Conservation (phyloP, 2,113 vertebrate genomes). For the Phyllostomus hastatus region DNA sequence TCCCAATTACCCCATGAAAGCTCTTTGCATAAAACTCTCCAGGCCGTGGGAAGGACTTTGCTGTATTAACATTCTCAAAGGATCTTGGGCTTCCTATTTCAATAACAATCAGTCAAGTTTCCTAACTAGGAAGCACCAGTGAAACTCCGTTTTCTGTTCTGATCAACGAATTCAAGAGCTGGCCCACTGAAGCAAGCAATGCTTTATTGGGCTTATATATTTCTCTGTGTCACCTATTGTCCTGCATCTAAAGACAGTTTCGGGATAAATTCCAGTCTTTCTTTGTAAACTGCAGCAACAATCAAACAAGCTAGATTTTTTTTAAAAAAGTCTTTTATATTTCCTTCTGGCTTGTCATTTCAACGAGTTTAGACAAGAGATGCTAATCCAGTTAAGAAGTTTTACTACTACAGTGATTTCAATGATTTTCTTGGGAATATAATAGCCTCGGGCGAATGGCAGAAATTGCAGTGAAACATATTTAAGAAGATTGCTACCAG, state of each 20-base stretch:
- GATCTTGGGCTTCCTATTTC: not conserved
- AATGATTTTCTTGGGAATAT: not conserved
- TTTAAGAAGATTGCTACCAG: not conserved
- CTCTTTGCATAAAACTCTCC: not conserved
- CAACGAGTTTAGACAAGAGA: conserved; percentile 15
- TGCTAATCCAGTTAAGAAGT: not conserved
- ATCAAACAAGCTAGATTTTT: not conserved
- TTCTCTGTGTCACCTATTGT: not conserved
- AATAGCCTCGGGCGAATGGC: not conserved
- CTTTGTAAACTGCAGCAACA: not conserved
- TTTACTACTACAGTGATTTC: not conserved
- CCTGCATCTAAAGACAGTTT: not conserved
- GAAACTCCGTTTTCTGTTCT: conserved; percentile 11
- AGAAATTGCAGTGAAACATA: not conserved
- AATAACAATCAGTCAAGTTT: not conserved
- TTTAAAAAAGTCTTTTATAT: not conserved
- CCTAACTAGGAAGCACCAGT: not conserved
- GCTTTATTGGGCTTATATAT: not conserved
- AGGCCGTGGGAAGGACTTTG: not conserved
- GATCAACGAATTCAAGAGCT: not conserved
- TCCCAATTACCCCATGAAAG: not conserved
- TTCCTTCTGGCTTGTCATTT: conserved; percentile 29
- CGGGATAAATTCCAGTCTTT: not conserved
- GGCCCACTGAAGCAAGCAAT: not conserved
- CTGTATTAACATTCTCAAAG: not conserved